Base-by-base conservation (phyloP, 2,113 vertebrate species). In the Nasalis larvatus region DNA sequence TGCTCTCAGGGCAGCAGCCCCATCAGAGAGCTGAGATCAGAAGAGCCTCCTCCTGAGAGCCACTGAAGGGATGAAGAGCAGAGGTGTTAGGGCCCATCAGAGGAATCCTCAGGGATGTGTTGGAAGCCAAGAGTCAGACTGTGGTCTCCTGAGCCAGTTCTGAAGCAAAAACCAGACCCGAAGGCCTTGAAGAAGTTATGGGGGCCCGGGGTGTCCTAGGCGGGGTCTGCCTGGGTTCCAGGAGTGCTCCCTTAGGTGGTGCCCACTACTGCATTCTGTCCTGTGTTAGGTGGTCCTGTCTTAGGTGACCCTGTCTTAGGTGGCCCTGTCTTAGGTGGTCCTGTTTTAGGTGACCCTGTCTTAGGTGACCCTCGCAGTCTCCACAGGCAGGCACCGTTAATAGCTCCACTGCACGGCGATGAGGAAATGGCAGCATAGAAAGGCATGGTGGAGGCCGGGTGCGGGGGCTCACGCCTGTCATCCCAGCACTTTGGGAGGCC, bases 191-290 rank as follows among this genome's bases (percentile, higher is more conserved):
- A 71, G 82, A 8, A 78, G 83, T 3, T 0, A 2, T 1, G 23
- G 23, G 25, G 17, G 17, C 2, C 8, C 52, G 0, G 32, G 0
- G 68, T 13, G 4, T 8, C n/a, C 83, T 0, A 1, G 52, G 30
- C 3, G 6, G 14, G 82, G 23, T 8, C 71, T 25, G 30, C 60
- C 68, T 35, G 9, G 0, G 3, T 13, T 23, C 13, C 2, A 23
- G 37, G 68, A 3, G 35, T 4, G 18, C 60, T 3, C 4, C 68
- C 69, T 35, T 47, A 0, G 35, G 40, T 68, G 12, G 78, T 8
- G 30, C 6, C n/a, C 0, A 0, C 12, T 1, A 4, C 47, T 27
- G 12, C 1, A 2, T 1, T 4, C 32, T 4, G 37, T 37, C 3
- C 0, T 49, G 47, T 49, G 47, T 49, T 49, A 49, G 47, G 12